Evolutionary conservation across 1,140 invertebrate genomes (phyloP).

Genomic region (Rhagoletis pomonella): DNA sequence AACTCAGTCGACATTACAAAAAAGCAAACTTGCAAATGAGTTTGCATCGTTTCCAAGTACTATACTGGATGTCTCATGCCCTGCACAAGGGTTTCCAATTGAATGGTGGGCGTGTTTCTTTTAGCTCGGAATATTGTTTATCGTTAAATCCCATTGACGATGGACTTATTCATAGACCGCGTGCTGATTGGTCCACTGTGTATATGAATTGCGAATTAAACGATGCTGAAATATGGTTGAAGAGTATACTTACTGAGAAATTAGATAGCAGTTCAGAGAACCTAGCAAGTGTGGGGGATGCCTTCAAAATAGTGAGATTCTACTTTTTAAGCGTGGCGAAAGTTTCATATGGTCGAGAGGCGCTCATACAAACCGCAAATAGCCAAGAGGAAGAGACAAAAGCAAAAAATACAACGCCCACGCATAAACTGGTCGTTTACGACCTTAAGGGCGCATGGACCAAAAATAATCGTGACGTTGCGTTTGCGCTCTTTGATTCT

Average conservation of each 20-base stretch:
- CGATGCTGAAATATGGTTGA: conserved; percentile 93
- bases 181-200: conserved; percentile 92
- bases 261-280: conserved; percentile 75
- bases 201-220: conserved; percentile 95
- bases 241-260: conserved; percentile 84
- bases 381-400: conserved; percentile 68
- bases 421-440: conserved; percentile 90
- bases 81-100: conserved; percentile 96
- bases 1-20: conserved; percentile 94
- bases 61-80: conserved; percentile 99
- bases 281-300: conserved; percentile 68
- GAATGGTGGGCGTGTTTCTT: conserved; percentile 88
- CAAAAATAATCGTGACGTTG: conserved; percentile 94
- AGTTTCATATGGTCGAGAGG: conserved; percentile 87
- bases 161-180: conserved; percentile 88
- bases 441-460: conserved; percentile 97
- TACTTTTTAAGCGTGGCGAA: conserved; percentile 93
- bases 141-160: conserved; percentile 86
- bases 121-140: conserved; percentile 89
- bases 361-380: conserved; percentile 73
- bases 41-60: conserved; percentile 93
- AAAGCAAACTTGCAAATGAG: conserved; percentile 89
- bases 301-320: conserved; percentile 76
- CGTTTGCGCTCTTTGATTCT: conserved; percentile 94
- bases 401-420: conserved; percentile 77